Evolutionary conservation across 1,140 invertebrate species (phyloP), one percentile per base, ranked within the genome.

Genomic region (Drosophila navojoa): DNA sequence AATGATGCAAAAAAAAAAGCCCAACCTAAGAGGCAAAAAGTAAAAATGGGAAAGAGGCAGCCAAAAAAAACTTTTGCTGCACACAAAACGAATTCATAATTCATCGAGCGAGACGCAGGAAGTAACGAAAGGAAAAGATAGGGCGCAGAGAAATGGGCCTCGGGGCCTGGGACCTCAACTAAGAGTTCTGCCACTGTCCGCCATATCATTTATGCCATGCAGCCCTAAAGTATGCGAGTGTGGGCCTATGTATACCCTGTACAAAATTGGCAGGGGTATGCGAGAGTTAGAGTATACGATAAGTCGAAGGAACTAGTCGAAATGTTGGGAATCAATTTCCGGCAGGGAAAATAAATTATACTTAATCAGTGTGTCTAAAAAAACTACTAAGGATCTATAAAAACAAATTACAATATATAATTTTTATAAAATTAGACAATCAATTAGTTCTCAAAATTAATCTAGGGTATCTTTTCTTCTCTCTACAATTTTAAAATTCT

Each of bases 11-110:
- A 57, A 44, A 55, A 59, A 55, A 59, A 55, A 35, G 45, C 16
- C 54, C 22, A 53, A 59, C 29, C 47, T 50, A 55, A 52, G 32
- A 52, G 45, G 45, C 15, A n/a, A 55, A 6, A 45, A 32, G 13
- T 19, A 32, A 32, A 6, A 9, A 9, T 7, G 4, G 10, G 35
- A 6, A 44, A 44, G 35, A 7, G 47, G 25, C 58, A 5, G 68
- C 29, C 29, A 32, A 54, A 54, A 75, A 71, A 64, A 59, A 50
- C 6, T 64, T 75, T 58, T 71, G 45, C 63, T 72, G 70, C 63
- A 71, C 67, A 75, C 71, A 76, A 63, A 76, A 64, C 60, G 73
- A 76, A 76, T 76, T 76, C 73, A 76, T 76, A 76, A 76, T 76
- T 76, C 73, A 71, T 75, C 53, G 72, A 64, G 45, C 57, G 61